These are phyloP conservation scores for Stegana nigrithorax DNA, from an alignment of 2,888 invertebrate species.

Conservation along the genomic window DNA sequence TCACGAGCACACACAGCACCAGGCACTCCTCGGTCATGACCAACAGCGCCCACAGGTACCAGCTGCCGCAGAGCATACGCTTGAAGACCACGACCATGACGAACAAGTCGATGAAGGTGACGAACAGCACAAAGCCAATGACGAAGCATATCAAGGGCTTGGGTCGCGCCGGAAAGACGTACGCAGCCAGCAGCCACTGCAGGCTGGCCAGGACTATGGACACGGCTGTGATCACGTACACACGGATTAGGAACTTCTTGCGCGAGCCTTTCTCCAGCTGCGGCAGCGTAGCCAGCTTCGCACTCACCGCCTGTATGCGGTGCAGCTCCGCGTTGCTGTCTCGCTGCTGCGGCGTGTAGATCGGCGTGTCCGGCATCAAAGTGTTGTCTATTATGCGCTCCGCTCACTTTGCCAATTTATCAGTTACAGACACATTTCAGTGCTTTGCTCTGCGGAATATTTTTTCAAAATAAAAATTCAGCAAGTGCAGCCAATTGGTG, in stretches of 20 bases:
- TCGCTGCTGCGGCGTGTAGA: not conserved
- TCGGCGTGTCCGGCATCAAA: not conserved
- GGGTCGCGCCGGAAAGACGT: not conserved
- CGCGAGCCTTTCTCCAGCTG: not conserved
- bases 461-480: no score
- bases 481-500: no score
- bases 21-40: slow-evolving; percentile 3
- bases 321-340: not conserved
- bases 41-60: not conserved
- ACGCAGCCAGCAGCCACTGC: not conserved
- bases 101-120: not conserved
- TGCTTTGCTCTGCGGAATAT: no score
- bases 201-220: not conserved
- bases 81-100: not conserved
- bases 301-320: no score
- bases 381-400: no score
- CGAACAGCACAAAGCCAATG: not conserved
- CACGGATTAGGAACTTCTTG: not conserved
- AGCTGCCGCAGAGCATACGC: not conserved
- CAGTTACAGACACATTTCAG: no score
- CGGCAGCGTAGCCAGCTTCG: no score
- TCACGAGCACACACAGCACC: not conserved
- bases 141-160: not conserved
- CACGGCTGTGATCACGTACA: not conserved
- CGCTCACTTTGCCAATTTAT: no score